These are phyloP conservation scores for Apotomis turbidana DNA, from an alignment of 2,888 invertebrate genomes.

Conservation along the genomic window DNA sequence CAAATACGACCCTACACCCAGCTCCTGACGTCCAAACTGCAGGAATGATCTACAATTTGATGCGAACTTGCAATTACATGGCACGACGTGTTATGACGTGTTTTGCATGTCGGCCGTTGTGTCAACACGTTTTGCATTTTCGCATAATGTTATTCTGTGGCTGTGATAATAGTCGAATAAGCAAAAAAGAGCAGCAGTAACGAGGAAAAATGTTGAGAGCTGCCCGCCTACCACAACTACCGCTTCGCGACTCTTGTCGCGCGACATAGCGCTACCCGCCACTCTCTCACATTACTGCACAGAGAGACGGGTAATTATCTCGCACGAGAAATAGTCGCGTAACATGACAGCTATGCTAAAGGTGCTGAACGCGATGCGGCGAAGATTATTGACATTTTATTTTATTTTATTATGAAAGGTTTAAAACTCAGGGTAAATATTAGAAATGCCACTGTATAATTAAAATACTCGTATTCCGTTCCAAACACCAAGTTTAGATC, in stretches of 20 bases:
- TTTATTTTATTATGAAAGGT: too few relatives aligned
- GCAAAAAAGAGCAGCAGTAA: not conserved
- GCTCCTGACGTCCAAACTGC: not conserved
- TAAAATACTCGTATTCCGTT: not conserved
- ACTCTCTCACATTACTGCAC: too few relatives aligned
- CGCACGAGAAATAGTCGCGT: too few relatives aligned
- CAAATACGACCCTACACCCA: not conserved
- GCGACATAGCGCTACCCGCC: too few relatives aligned
- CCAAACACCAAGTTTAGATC: not conserved
- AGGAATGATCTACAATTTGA: not conserved
- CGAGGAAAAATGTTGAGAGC: not conserved
- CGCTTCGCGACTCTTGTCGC: too few relatives aligned
- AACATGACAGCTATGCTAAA: too few relatives aligned
- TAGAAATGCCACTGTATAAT: not conserved
- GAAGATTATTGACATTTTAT: too few relatives aligned
- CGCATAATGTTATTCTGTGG: constrained; percentile 17
- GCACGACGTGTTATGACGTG: constrained; percentile 6
- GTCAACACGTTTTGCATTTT: constrained; percentile 23
- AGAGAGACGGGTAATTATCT: too few relatives aligned
- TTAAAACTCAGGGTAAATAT: too few relatives aligned
- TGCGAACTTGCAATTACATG: not conserved
- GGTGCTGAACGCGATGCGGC: too few relatives aligned
- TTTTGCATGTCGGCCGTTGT: constrained; percentile 20
- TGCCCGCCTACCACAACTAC: too few relatives aligned
- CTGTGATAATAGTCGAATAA: constrained; percentile 9